These are phyloP conservation scores for Sebastes nivosus DNA, from an alignment of 2,797 vertebrate species.

Conservation along the genomic window DNA sequence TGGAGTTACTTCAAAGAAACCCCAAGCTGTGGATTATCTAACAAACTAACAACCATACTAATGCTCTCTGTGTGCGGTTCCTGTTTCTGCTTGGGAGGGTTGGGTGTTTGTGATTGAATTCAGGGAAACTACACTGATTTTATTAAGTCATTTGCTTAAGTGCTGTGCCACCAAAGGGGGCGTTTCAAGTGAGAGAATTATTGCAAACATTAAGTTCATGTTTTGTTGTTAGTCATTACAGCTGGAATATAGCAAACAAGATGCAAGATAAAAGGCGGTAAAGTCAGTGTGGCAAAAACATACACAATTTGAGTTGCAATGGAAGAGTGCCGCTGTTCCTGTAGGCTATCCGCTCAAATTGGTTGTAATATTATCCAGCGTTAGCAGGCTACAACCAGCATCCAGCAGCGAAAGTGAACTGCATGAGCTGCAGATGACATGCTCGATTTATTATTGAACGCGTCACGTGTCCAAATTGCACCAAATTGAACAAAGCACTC, in stretches of 20 bases:
- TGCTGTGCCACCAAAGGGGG: not conserved
- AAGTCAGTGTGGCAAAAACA: not conserved
- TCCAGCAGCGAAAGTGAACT: no score
- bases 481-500: no score
- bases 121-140: not conserved
- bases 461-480: no score
- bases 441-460: no score
- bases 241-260: not conserved
- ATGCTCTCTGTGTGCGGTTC: not conserved
- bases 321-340: not conserved
- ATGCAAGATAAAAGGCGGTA: not conserved
- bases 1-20: conserved; percentile 30
- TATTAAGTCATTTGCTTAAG: not conserved
- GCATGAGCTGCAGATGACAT: no score
- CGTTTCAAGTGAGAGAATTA: not conserved
- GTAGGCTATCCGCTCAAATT: not conserved
- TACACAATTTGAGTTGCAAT: not conserved
- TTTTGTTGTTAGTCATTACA: not conserved
- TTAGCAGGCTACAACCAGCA: no score
- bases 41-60: conserved; percentile 21
- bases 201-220: not conserved
- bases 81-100: not conserved
- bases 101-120: conserved; percentile 9
- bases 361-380: no score
- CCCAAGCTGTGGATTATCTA: conserved; percentile 31